Evolutionary conservation across 2,113 vertebrate genomes (phyloP).

Genomic region (Ctenodactylus gundi): DNA sequence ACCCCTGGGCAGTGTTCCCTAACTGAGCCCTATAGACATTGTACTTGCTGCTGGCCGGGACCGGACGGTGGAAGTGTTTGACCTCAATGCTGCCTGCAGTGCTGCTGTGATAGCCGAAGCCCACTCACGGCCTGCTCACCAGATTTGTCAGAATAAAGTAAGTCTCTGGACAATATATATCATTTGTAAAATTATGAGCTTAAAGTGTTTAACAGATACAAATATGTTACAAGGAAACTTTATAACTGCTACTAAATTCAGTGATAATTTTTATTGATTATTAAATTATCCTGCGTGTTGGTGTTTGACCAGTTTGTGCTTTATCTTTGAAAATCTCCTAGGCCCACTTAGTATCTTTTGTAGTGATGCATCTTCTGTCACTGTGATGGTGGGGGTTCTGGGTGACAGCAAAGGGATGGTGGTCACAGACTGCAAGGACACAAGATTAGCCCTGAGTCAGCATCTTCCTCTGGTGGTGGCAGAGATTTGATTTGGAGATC

Average conservation of each 20-base stretch:
- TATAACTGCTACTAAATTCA: accelerated
- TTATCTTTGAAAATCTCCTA: neutral
- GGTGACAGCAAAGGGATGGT: neutral
- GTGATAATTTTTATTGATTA: accelerated
- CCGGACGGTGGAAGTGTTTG: slow-evolving; percentile 89
- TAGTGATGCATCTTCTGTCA: neutral
- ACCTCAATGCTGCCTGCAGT: slow-evolving; percentile 88
- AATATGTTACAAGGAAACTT: accelerated
- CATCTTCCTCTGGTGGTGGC: accelerated
- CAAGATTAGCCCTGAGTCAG: neutral
- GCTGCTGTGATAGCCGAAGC: slow-evolving; percentile 83
- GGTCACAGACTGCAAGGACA: neutral
- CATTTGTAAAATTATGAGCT: accelerated
- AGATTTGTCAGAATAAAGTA: slow-evolving; percentile 93
- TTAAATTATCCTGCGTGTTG: neutral
- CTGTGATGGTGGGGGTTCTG: no score
- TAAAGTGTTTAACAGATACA: neutral
- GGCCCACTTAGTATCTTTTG: neutral
- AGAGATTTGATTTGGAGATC: neutral
- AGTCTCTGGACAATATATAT: neutral
- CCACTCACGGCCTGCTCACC: slow-evolving; percentile 88
- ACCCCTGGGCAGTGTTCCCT: neutral
- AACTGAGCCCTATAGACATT: slow-evolving; percentile 84
- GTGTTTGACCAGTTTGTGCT: neutral
- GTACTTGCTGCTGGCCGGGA: slow-evolving; percentile 88